phyloP scores from a whole-genome alignment of 1,140 invertebrate species.

The Ridgeia piscesae region DNA sequence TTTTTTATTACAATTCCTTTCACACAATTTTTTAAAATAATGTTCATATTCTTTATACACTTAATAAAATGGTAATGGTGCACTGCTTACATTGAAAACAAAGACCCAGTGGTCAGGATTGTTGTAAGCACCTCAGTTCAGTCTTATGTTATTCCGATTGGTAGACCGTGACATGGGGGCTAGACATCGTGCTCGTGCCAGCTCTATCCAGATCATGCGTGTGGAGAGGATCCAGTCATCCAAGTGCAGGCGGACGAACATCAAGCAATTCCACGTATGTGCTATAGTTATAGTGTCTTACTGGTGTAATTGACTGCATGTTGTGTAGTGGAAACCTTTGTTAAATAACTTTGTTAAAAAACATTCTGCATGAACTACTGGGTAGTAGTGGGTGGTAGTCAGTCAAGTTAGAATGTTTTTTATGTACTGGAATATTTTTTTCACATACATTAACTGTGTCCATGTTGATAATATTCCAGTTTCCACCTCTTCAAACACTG shows the following conservation, averaged over 20 bases:
- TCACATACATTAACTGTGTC: no score
- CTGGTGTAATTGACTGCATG: neutral
- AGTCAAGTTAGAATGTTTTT: neutral
- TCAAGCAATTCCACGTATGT: conserved; percentile 94
- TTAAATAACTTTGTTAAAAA: neutral
- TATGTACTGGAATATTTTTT: no score
- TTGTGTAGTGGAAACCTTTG: neutral
- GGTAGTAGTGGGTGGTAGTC: no score
- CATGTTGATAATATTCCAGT: neutral
- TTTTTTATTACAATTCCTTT: no score
- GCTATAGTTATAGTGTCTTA: neutral
- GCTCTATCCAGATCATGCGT: conserved; percentile 97
- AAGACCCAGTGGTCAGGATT: neutral
- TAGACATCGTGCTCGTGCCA: conserved; percentile 93
- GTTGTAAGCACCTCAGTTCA: neutral
- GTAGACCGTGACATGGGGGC: conserved; percentile 96
- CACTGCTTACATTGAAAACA: no score
- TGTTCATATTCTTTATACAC: no score
- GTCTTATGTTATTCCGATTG: conserved; percentile 13
- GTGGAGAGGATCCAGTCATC: conserved; percentile 85
- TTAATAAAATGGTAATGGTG: no score
- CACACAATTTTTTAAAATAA: no score
- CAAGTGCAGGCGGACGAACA: conserved; percentile 86
- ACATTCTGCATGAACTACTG: neutral
- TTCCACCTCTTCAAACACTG: neutral